phyloP scores from a whole-genome alignment of 2,113 vertebrate genomes.

The Passer domesticus region DNA sequence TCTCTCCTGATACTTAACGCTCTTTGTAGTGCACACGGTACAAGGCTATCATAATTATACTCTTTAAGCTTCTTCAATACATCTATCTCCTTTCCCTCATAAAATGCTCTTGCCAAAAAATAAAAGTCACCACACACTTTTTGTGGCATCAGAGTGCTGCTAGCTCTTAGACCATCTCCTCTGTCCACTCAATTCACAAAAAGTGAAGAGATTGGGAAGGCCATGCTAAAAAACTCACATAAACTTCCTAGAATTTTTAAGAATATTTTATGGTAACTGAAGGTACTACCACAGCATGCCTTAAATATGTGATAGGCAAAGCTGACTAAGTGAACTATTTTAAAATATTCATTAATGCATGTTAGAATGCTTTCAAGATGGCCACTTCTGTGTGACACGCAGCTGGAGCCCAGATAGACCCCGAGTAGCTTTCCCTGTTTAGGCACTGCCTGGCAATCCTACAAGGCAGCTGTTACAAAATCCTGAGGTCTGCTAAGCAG shows the following conservation, averaged over 20 bases:
- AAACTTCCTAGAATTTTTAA: neutral
- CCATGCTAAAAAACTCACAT: neutral
- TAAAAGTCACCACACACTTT: neutral
- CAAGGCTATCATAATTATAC: neutral
- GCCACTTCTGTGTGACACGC: neutral
- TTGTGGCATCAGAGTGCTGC: neutral
- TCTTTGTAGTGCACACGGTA: neutral
- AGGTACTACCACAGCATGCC: neutral
- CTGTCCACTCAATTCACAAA: neutral
- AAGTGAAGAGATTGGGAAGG: neutral
- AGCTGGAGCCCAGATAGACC: neutral
- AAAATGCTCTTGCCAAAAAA: neutral
- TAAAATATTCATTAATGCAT: neutral
- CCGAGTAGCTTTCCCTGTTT: neutral
- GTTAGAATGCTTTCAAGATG: neutral
- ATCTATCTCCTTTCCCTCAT: neutral
- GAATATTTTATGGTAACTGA: neutral
- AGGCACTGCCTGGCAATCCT: neutral
- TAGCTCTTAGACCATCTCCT: neutral
- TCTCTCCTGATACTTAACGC: neutral
- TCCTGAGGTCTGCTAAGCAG: neutral
- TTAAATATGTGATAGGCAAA: neutral
- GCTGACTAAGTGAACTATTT: neutral
- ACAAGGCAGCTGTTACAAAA: neutral
- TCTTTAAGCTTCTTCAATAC: neutral